These are phyloP conservation scores for Drosophila silvestris DNA, from an alignment of 2,888 invertebrate species.

Conservation along the genomic window DNA sequence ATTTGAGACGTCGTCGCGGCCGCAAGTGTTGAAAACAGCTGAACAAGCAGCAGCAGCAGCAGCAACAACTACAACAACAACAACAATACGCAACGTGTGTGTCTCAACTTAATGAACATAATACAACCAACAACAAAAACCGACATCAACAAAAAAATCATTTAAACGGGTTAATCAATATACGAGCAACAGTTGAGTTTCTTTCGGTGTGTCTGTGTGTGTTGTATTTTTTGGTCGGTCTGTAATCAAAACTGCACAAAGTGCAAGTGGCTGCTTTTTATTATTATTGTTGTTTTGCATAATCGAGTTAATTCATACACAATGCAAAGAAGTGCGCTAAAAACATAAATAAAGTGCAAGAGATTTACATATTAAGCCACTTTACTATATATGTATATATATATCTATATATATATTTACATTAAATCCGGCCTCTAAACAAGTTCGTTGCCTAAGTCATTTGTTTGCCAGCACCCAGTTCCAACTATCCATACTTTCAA, in stretches of 20 bases:
- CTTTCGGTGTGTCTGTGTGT: conserved; percentile 9
- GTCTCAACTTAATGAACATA: conserved; percentile 43
- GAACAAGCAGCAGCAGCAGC: conserved; percentile 25
- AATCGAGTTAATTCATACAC: conserved; percentile 53
- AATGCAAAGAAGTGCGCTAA: conserved; percentile 71
- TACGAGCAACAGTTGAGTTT: conserved; percentile 33
- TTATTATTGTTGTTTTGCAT: conserved; percentile 47
- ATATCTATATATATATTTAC: background rate
- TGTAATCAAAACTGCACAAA: conserved; percentile 45
- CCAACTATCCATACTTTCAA: conserved; percentile 57
- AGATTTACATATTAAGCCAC: conserved; percentile 47
- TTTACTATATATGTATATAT: conserved; percentile 16
- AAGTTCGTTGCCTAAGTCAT: conserved; percentile 78
- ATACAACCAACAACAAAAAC: conserved; percentile 10
- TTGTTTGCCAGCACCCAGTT: conserved; percentile 56
- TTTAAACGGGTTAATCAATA: conserved; percentile 77
- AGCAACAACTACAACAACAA: conserved; percentile 13
- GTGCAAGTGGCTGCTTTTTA: conserved; percentile 58
- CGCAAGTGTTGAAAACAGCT: conserved; percentile 67
- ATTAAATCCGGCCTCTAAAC: conserved; percentile 52
- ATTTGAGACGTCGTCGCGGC: conserved; percentile 84
- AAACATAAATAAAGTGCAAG: conserved; percentile 72
- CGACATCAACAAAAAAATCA: conserved; percentile 32
- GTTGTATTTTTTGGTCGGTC: conserved; percentile 6
- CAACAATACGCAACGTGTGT: conserved; percentile 52